Percentiles rank a stretch among this genome's conserved stretches.
Evolutionary conservation across 2,888 invertebrate species (phyloP).

Genomic region (Lepidochrysops patricia): DNA sequence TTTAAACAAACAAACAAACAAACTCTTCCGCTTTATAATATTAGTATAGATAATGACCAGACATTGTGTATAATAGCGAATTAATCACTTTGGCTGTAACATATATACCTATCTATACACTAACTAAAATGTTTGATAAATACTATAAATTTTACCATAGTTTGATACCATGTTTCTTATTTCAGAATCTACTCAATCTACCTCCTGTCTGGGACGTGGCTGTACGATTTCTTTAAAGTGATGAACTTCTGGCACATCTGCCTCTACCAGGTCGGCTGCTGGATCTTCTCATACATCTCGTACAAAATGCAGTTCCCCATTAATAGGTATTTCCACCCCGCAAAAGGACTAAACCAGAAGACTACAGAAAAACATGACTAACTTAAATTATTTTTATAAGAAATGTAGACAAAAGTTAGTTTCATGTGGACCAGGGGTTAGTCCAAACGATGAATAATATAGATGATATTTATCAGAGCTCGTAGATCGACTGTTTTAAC

Average conservation of each 20-base stretch:
- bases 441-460: not conserved
- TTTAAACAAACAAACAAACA: no score
- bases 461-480: not conserved
- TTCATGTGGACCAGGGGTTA: no score
- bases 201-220: constrained; percentile 59
- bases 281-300: constrained; percentile 46
- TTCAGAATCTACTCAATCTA: constrained; percentile 60
- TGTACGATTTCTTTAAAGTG: constrained; percentile 67
- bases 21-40: no score
- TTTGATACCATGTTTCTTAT: constrained; percentile 6
- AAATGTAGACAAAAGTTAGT: not conserved
- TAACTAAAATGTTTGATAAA: no score
- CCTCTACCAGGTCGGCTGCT: constrained; percentile 49
- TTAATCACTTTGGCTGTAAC: no score
- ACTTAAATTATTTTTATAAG: not conserved
- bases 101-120: no score
- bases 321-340: constrained; percentile 48
- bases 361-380: not conserved
- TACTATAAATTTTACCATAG: no score
- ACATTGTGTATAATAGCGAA: no score
- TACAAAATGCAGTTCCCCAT: constrained; percentile 54
- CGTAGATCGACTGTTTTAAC: not conserved
- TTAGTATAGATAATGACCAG: no score
- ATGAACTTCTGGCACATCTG: constrained; percentile 70
- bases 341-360: not conserved